A percentile compares a stretch with the other conserved stretches of the same genome.
phyloP scores from a whole-genome alignment of 2,797 vertebrate species.

The Tapirus indicus region DNA sequence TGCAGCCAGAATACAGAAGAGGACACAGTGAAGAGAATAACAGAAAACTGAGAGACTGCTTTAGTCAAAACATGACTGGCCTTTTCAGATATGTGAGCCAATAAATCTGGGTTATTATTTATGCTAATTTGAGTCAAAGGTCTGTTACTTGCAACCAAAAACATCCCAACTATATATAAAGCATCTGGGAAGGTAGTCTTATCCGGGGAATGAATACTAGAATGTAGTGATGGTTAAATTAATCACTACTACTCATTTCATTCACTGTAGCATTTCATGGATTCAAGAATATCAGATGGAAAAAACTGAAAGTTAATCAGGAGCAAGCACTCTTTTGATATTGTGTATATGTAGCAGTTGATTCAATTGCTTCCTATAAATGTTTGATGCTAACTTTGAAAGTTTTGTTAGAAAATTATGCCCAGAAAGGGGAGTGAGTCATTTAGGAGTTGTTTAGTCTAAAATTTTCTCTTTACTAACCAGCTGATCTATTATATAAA shows the following conservation, averaged over 20 bases:
- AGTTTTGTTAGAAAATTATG: not conserved
- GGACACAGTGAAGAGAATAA: not conserved
- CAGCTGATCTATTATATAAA: not conserved
- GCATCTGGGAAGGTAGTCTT: not conserved
- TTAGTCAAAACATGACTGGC: conserved; percentile 1
- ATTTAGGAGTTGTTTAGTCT: not conserved
- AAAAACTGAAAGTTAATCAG: conserved; percentile 24
- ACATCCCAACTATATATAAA: not conserved
- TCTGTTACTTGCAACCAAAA: conserved; percentile 36
- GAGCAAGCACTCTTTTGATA: not conserved
- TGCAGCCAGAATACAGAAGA: not conserved
- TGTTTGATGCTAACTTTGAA: conserved; percentile 1
- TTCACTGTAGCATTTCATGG: not conserved
- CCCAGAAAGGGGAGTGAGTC: not conserved
- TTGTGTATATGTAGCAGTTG: not conserved
- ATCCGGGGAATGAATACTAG: not conserved
- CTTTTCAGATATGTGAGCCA: not conserved
- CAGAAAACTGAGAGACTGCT: not conserved
- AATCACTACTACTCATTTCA: not conserved
- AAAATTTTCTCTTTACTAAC: conserved; percentile 5
- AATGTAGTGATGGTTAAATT: not conserved
- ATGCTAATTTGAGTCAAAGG: not conserved
- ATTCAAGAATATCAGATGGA: not conserved
- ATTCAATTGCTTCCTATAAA: conserved; percentile 3
- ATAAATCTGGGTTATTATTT: not conserved